These are phyloP conservation scores for Scelioninae gen. 1 DNA, from an alignment of 2,888 invertebrate species.

Conservation along the genomic window DNA sequence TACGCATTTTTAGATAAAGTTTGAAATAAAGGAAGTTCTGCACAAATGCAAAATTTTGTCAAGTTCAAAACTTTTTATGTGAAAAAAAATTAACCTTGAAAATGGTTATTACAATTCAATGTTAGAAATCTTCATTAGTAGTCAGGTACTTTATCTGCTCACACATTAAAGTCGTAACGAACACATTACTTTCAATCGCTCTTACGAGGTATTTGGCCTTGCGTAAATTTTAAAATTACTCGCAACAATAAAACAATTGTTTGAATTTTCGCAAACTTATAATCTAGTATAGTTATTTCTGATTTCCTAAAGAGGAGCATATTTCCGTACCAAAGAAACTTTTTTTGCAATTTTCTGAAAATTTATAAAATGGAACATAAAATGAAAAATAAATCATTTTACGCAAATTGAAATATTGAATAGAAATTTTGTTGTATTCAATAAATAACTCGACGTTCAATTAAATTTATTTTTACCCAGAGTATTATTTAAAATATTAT, in stretches of 20 bases:
- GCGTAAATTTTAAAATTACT: conserved; percentile 61
- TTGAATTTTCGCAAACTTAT: conserved; percentile 44
- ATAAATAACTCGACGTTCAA: no score
- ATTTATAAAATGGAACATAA: background rate
- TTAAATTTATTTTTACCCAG: no score
- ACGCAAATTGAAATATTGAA: no score
- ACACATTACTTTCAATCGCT: conserved; percentile 65
- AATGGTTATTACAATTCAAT: background rate
- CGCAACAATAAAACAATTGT: conserved; percentile 61
- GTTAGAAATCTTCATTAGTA: conserved; percentile 44
- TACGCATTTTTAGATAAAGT: background rate
- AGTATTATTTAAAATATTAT: no score
- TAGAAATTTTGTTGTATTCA: no score
- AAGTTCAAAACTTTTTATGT: no score
- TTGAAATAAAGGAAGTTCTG: background rate
- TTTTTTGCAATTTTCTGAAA: background rate
- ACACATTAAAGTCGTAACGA: conserved; percentile 57
- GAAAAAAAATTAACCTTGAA: no score
- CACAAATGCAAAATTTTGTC: background rate
- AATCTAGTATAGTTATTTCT: conserved; percentile 1
- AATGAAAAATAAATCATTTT: no score
- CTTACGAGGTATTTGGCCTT: conserved; percentile 62
- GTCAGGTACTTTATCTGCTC: conserved; percentile 50
- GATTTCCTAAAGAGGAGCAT: no score
- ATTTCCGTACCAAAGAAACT: no score